Evolutionary conservation across 2,113 vertebrate species (phyloP).

Genomic region (Calonectris borealis): DNA sequence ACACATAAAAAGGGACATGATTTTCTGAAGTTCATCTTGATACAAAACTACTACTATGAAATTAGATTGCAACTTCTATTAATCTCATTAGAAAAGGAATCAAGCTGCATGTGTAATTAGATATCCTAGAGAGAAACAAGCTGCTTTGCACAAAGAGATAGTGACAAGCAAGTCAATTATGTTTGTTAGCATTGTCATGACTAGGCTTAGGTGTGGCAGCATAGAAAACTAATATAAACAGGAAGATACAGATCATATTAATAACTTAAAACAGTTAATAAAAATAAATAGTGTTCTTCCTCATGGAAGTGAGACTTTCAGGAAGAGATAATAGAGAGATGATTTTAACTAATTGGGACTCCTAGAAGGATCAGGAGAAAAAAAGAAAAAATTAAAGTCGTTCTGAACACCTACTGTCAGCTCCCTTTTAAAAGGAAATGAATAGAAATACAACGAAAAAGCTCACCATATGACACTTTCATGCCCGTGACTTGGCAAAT

Average conservation of each 20-base stretch:
- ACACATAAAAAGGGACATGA: not conserved
- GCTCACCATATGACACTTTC: not conserved
- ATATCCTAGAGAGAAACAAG: not conserved
- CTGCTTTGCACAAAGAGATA: not conserved
- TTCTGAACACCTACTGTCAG: not conserved
- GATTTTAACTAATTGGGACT: not conserved
- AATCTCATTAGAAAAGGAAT: not conserved
- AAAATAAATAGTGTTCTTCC: not conserved
- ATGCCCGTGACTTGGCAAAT: not conserved
- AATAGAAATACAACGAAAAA: not conserved
- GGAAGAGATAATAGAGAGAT: not conserved
- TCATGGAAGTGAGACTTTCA: not conserved
- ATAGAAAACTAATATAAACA: not conserved
- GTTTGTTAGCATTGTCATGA: not conserved
- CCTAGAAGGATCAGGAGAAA: not conserved
- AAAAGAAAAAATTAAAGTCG: not conserved
- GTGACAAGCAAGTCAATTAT: not conserved
- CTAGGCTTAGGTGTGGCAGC: not conserved
- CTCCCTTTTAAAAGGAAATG: not conserved
- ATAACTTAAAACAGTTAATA: not conserved
- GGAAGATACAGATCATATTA: not conserved
- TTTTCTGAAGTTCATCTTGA: not conserved
- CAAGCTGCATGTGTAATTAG: not conserved
- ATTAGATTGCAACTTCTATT: not conserved
- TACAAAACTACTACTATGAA: not conserved